A percentile compares a stretch with the other conserved stretches of the same genome.
Evolutionary conservation across 2,797 vertebrate genomes (phyloP).

Genomic region (Echiichthys vipera): DNA sequence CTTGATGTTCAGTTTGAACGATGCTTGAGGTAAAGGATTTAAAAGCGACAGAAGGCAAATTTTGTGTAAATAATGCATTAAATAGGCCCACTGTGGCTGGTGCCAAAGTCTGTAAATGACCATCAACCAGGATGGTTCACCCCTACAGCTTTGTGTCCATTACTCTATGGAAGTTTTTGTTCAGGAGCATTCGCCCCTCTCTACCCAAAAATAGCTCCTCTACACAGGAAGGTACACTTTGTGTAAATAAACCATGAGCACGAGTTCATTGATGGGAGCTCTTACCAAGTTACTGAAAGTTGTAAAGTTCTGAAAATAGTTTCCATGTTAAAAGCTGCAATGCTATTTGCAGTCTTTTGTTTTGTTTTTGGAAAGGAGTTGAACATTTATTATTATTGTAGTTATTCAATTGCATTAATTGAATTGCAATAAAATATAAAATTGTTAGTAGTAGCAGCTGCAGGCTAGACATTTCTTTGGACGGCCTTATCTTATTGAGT

Average conservation of each 20-base stretch:
- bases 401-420: background rate
- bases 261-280: background rate
- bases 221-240: background rate
- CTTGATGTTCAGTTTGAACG: too few species aligned
- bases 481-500: background rate
- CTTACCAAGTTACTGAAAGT: background rate
- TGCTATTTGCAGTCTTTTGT: background rate
- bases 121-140: background rate
- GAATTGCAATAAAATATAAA: background rate
- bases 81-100: background rate
- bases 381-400: background rate
- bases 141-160: background rate
- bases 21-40: background rate
- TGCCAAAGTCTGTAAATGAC: background rate
- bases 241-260: constrained; percentile 22
- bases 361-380: background rate
- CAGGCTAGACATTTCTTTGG: background rate
- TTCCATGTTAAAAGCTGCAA: background rate
- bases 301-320: background rate
- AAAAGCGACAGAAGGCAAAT: background rate
- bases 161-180: background rate
- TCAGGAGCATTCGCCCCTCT: background rate
- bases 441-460: background rate
- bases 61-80: background rate
- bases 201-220: background rate